Evolutionary conservation across 1,140 invertebrate genomes (phyloP), one percentile per base, ranked within the genome.

Genomic region (Lepidostoma basale): DNA sequence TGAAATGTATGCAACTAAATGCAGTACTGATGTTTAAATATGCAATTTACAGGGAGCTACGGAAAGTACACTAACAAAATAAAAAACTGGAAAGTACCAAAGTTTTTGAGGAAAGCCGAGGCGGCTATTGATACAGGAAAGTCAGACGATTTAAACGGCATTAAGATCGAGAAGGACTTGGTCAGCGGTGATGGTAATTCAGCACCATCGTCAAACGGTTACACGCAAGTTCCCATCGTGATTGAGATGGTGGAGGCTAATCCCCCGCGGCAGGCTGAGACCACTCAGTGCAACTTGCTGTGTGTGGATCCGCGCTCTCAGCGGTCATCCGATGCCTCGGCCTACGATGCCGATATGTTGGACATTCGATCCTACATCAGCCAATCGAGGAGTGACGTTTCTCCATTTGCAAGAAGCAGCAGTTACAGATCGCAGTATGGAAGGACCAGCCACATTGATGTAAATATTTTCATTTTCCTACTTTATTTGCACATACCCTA

Each of bases 321-420:
- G 33, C 33, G 71, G 10, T 44, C 64, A 40, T 73, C 71, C 3
- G 63, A 52, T 18, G 64, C 60, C 5, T 73, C 71, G 4, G 76
- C 77, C 1, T 81, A 81, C 44, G 81, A 83, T 30, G 81, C 77
- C 67, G 87, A 89, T 70, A 84, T 85, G 12, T 87, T 89, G 62
- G 88, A 89, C 73, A 86, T 89, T 30, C 82, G 87, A 62, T 88
- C 87, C 14, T 89, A 89, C 74, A 85, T 89, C 42, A 88, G 87
- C 70, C 88, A 89, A 73, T 89, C 88, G 5, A 77, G 88, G 58
- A 88, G 87, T 76, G 88, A 89, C 72, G 87, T 89, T 74, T 86
- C 85, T 3, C 85, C 85, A 0, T 86, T 87, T 65, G 85, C 84
- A 2, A 81, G 85, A 69, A 86, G 85, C 45, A 85, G 85, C 68